phyloP scores from a whole-genome alignment of 2,113 vertebrate genomes.

The Vidua macroura region DNA sequence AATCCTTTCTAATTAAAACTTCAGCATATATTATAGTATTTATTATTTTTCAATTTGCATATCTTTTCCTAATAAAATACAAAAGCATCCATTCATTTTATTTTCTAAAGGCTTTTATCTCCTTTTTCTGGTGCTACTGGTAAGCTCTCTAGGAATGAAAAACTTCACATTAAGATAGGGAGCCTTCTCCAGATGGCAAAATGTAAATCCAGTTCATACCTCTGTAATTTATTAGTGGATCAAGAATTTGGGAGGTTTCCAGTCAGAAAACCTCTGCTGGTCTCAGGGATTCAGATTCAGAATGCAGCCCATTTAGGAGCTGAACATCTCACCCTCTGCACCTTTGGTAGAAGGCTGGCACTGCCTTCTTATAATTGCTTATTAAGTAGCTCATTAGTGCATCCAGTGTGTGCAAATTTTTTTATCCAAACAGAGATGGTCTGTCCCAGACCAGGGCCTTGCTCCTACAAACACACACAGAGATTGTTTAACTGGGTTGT shows the following conservation, averaged over 20 bases:
- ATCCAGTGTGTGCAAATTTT: background rate
- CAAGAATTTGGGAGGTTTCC: background rate
- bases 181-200: background rate
- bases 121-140: background rate
- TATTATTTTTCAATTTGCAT: background rate
- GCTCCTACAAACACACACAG: background rate
- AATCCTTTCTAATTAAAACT: background rate
- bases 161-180: background rate
- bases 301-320: background rate
- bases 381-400: background rate
- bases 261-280: background rate
- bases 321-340: background rate
- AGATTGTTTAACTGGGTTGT: background rate
- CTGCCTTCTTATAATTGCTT: background rate
- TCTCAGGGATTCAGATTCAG: background rate
- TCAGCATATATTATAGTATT: background rate
- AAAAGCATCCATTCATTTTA: slow-evolving; percentile 28
- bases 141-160: background rate
- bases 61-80: background rate
- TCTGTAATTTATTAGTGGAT: background rate
- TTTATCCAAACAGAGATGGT: background rate
- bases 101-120: slow-evolving; percentile 16
- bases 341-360: background rate
- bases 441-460: background rate
- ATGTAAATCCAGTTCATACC: background rate